Percentiles rank a stretch among this genome's conserved stretches.
These are phyloP conservation scores for Dicrurus megarhynchus DNA, from an alignment of 2,113 vertebrate species.

Conservation along the genomic window DNA sequence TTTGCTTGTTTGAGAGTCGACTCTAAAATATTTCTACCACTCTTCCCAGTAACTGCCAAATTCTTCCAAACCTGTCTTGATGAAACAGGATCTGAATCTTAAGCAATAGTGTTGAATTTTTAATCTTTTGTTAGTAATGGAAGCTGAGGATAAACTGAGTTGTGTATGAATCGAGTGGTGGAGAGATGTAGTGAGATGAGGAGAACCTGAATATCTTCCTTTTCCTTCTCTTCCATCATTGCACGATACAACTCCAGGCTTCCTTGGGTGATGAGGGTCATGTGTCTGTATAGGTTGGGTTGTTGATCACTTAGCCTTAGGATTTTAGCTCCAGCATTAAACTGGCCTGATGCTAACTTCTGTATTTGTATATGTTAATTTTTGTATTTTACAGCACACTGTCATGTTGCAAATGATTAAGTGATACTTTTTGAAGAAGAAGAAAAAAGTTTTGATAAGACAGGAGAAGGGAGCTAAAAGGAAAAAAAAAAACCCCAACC, in stretches of 20 bases:
- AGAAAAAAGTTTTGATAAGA: background rate
- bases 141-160: background rate
- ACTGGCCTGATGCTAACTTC: background rate
- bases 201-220: background rate
- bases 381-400: background rate
- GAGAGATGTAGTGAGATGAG: background rate
- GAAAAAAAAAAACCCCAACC: background rate
- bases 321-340: background rate
- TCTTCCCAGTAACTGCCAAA: background rate
- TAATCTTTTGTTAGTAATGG: background rate
- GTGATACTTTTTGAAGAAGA: background rate
- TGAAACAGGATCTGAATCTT: background rate
- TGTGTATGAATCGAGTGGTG: background rate
- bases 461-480: background rate
- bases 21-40: background rate
- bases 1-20: background rate
- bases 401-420: background rate
- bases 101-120: background rate
- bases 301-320: background rate
- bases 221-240: background rate
- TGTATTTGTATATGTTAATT: background rate
- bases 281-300: accelerated
- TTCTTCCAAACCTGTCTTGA: background rate
- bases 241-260: background rate
- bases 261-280: background rate